Percentiles rank a stretch among this genome's conserved stretches.
Evolutionary conservation across 2,113 vertebrate genomes (phyloP).

Genomic region (Numida meleagris): DNA sequence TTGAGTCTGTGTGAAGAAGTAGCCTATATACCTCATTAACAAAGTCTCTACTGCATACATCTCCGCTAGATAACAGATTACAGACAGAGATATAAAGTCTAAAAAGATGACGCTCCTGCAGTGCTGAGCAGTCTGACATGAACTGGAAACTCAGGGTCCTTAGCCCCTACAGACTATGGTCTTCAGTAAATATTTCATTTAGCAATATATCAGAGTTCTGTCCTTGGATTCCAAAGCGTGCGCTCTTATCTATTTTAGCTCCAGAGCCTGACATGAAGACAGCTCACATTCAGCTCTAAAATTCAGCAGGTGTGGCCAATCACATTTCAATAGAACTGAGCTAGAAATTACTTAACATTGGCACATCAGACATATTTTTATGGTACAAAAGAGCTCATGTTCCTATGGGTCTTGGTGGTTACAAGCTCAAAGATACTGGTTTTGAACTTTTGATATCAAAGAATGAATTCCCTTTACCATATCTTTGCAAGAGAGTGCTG

Average conservation of each 20-base stretch:
- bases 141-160: rapidly evolving
- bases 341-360: not conserved
- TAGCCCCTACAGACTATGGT: rapidly evolving
- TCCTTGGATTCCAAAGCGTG: not conserved
- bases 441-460: not conserved
- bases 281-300: not conserved
- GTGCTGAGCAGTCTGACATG: rapidly evolving
- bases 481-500: not conserved
- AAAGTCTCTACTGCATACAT: not conserved
- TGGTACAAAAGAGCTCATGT: not conserved
- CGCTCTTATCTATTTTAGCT: not conserved
- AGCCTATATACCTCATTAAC: not conserved
- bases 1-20: not conserved
- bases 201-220: not conserved
- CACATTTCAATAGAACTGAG: not conserved
- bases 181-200: not conserved
- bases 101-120: not conserved
- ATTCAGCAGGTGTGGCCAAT: not conserved
- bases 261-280: not conserved
- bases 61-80: not conserved
- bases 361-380: not conserved
- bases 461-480: not conserved
- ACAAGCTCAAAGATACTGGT: not conserved
- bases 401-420: not conserved
- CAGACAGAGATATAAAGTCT: not conserved